These are phyloP conservation scores for Drepanosiphum platanoidis DNA, from an alignment of 2,888 invertebrate genomes.

Conservation along the genomic window DNA sequence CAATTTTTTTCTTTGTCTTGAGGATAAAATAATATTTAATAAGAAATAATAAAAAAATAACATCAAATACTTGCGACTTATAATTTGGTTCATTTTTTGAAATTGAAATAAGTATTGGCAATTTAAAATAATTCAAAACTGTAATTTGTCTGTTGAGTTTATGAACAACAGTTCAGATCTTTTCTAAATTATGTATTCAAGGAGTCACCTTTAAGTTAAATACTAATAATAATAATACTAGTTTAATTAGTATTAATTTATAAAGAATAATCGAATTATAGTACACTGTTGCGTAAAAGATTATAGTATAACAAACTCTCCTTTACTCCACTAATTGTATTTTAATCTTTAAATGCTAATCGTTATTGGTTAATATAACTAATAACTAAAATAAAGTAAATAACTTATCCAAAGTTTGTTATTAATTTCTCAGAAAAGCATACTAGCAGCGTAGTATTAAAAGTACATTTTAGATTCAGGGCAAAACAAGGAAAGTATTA, in stretches of 20 bases:
- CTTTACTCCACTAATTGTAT: background rate
- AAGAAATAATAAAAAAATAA: background rate
- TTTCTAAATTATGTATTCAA: too few relatives aligned
- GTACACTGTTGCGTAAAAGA: background rate
- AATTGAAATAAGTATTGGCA: too few relatives aligned
- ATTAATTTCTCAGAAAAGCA: too few relatives aligned
- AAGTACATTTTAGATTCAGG: too few relatives aligned
- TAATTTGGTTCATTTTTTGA: background rate
- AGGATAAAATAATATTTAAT: background rate
- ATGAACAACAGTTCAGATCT: too few relatives aligned
- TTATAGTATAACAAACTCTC: background rate
- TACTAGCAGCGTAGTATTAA: too few relatives aligned
- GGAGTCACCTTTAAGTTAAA: background rate
- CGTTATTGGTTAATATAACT: background rate
- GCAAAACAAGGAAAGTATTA: too few relatives aligned
- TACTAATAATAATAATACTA: too few relatives aligned
- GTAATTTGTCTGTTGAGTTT: too few relatives aligned
- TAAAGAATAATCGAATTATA: background rate
- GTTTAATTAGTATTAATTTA: background rate
- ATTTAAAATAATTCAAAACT: too few relatives aligned
- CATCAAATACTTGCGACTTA: background rate
- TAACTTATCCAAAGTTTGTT: background rate
- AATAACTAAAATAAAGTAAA: background rate
- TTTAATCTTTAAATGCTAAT: background rate
- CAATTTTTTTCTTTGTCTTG: background rate